Evolutionary conservation across 2,797 vertebrate species (phyloP), one percentile per base, ranked within the genome.

Genomic region (Hipposideros larvatus): DNA sequence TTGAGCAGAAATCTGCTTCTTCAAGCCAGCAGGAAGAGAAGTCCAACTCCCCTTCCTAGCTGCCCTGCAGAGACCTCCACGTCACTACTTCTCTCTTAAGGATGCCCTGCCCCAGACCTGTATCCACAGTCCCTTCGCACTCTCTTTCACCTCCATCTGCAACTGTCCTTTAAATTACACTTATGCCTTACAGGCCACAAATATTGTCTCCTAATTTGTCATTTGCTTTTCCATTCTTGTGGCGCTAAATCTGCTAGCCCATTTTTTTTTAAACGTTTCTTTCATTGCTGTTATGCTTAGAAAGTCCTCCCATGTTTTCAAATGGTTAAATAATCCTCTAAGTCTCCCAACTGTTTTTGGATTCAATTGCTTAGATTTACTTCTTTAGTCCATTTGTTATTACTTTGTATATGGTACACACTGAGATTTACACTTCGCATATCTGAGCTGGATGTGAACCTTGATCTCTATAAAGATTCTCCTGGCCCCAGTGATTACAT

Each of bases 41-140:
- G 19, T 48, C 57, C 46, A 68, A 9, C 11, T 28, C 1, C 0
- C 5, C 3, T 1, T 7, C 7, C 24, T 11, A 1, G 4, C 5
- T 2, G 55, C 16, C 46, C 61, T 18, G 1, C 1, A 4, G 3
- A 68, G 34, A 7, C 8, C 28, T 4, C 24, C 65, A 16, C 22
- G 80, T 28, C 8, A 37, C 4, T 0, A 4, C 2, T 0, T 11
- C 7, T 53, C 51, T 66, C 57, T 77, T 22, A 51, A 68, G 31
- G 19, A 31, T 1, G 1, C 26, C 18, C 11, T 21, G 4, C 70
- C 10, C 15, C n/a, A 24, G 0, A 24, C 10, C 22, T 11, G 10
- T 4, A 26, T 4, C n/a, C 18, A 24, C 75, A 86, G 21, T 6
- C 26, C 43, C 43, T 31, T 51, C 14, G 14, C 14, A 14, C 9